Conservation (phyloP, 2,888 invertebrate genomes). For the Eristalinus sepulchralis region DNA sequence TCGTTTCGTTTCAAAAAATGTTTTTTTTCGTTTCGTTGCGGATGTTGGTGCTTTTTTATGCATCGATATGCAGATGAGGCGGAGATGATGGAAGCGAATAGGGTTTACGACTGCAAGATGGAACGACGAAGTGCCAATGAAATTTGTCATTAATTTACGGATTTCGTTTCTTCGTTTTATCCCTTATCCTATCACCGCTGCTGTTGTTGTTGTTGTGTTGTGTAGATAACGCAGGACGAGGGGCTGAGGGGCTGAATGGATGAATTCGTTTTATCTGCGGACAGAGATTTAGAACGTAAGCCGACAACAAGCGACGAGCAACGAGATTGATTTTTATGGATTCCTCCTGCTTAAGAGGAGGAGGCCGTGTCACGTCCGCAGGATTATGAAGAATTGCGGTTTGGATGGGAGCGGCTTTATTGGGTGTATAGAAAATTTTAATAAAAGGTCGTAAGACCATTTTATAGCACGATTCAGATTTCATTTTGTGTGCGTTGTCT, state of each 20-base stretch:
- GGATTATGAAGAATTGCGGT: background rate
- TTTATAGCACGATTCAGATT: background rate
- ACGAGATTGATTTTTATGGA: background rate
- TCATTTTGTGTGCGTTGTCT: background rate
- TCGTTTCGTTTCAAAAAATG: too few relatives aligned
- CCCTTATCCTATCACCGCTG: background rate
- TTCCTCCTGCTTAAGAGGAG: background rate
- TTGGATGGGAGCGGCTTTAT: background rate
- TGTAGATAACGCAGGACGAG: background rate
- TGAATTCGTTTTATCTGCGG: background rate
- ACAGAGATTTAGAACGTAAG: background rate
- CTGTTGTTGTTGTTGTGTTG: background rate
- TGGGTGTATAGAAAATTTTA: background rate
- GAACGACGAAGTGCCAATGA: slow-evolving; percentile 33
- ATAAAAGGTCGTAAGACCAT: background rate
- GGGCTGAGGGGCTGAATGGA: background rate
- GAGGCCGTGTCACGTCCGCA: background rate
- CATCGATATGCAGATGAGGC: slow-evolving; percentile 26
- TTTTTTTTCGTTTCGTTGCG: background rate
- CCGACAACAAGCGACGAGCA: background rate
- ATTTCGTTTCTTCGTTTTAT: background rate
- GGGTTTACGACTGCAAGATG: slow-evolving; percentile 20
- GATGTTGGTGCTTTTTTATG: slow-evolving; percentile 16
- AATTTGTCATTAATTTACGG: slow-evolving; percentile 41
- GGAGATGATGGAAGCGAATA: background rate